A percentile compares a stretch with the other conserved stretches of the same genome.
phyloP scores from a whole-genome alignment of 2,888 invertebrate genomes.

The Diadegma fenestrale region DNA sequence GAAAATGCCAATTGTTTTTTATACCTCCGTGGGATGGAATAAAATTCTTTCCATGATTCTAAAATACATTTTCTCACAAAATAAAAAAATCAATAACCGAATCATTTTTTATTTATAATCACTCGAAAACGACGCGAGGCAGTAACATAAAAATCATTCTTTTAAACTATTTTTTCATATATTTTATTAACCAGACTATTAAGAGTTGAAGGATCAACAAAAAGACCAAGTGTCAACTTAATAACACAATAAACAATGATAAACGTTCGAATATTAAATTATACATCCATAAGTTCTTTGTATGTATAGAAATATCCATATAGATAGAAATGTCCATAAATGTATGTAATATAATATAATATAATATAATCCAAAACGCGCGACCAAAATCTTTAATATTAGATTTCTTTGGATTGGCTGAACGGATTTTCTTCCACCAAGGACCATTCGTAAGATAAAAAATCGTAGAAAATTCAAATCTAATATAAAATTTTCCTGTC shows the following conservation, averaged over 20 bases:
- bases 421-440: too few species aligned
- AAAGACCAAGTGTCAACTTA: not conserved
- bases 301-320: not conserved
- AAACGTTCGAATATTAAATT: not conserved
- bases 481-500: too few species aligned
- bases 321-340: too few species aligned
- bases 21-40: not conserved
- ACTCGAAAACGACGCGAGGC: not conserved
- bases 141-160: not conserved
- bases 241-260: not conserved
- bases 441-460: too few species aligned
- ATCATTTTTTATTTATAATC: not conserved
- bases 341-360: too few species aligned
- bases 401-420: too few species aligned
- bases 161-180: not conserved
- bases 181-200: not conserved
- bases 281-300: not conserved
- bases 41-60: not conserved
- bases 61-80: not conserved
- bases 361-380: too few species aligned
- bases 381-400: too few species aligned
- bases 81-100: too few species aligned
- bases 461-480: too few species aligned
- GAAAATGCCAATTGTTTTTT: not conserved
- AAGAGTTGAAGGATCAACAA: not conserved